A percentile compares a stretch with the other conserved stretches of the same genome.
phyloP scores from a whole-genome alignment of 2,888 invertebrate species.

The Dioctria linearis region DNA sequence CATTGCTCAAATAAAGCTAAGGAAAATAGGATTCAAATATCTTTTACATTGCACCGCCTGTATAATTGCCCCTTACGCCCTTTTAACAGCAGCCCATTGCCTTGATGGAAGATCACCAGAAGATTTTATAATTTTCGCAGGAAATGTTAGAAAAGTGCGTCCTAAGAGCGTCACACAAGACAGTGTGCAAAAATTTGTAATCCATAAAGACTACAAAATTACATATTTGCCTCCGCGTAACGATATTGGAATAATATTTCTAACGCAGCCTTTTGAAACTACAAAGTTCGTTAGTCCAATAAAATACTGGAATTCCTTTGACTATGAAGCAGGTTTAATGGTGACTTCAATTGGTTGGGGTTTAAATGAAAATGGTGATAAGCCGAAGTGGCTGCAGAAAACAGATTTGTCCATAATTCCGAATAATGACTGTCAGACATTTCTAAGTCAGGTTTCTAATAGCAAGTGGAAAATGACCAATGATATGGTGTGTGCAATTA shows the following conservation, averaged over 20 bases:
- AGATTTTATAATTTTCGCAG: background rate
- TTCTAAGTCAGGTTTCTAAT: background rate
- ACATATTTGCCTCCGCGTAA: background rate
- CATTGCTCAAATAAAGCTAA: background rate
- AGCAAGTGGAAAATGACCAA: background rate
- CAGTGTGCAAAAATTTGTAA: background rate
- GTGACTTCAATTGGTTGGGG: slow-evolving; percentile 21
- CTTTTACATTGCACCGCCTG: background rate
- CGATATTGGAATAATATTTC: slow-evolving; percentile 12
- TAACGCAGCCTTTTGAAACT: background rate
- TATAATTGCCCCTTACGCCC: background rate
- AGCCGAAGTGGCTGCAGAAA: background rate
- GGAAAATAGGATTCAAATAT: background rate
- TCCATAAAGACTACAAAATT: background rate
- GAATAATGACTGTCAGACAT: background rate
- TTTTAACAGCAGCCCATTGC: slow-evolving; percentile 37
- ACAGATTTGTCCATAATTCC: background rate
- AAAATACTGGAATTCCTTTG: background rate
- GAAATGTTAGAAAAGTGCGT: background rate
- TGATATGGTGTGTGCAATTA: slow-evolving; percentile 11
- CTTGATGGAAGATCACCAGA: background rate
- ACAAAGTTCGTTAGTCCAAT: background rate
- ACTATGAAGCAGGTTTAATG: background rate
- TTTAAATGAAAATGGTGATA: background rate
- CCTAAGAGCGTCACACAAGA: background rate